phyloP scores from a whole-genome alignment of 1,140 invertebrate genomes.

The Brachionus koreanus region DNA sequence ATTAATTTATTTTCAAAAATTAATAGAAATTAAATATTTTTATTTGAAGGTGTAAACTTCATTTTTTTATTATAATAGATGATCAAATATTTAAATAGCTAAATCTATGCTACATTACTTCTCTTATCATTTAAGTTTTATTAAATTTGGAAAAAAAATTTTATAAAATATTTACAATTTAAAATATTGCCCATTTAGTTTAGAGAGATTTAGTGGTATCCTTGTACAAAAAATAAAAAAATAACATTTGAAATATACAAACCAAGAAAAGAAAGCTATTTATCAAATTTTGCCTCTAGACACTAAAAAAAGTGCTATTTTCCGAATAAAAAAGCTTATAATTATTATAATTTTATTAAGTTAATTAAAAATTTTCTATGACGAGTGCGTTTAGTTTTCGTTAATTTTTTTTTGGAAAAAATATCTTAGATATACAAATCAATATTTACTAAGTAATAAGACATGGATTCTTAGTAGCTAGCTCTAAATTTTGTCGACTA shows the following conservation, averaged over 20 bases:
- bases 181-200: no score
- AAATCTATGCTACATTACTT: not conserved
- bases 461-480: not conserved
- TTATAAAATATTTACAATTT: no score
- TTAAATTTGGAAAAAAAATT: not conserved
- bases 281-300: not conserved
- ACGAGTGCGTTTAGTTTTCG: not conserved
- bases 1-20: not conserved
- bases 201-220: no score
- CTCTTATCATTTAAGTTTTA: not conserved
- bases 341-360: slow-evolving; percentile 41
- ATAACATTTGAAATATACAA: not conserved
- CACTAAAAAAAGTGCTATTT: not conserved
- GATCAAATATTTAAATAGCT: not conserved
- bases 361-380: slow-evolving; percentile 21
- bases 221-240: not conserved
- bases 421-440: slow-evolving; percentile 3
- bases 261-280: not conserved
- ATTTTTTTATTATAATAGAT: not conserved
- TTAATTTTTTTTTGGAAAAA: not conserved
- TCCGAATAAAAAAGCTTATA: not conserved
- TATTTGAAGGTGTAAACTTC: not conserved
- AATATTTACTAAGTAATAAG: not conserved
- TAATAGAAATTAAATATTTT: not conserved
- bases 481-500: not conserved